phyloP scores from a whole-genome alignment of 1,140 invertebrate species.

The Penaeus japonicus region DNA sequence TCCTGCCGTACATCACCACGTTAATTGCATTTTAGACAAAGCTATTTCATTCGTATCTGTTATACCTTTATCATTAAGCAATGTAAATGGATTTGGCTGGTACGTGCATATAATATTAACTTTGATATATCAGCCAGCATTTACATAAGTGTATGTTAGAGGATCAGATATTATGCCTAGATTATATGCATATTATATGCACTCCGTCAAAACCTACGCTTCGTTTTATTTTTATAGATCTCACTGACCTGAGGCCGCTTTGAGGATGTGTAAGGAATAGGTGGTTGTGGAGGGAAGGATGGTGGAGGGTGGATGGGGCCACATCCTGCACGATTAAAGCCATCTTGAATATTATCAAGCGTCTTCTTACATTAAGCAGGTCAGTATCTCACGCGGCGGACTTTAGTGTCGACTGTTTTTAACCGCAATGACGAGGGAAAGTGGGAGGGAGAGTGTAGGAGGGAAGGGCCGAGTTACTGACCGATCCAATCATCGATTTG shows the following conservation, averaged over 20 bases:
- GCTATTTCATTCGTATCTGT: slow-evolving; percentile 53
- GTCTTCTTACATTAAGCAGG: too few relatives aligned
- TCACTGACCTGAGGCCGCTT: neutral
- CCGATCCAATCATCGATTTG: neutral
- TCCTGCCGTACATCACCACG: slow-evolving; percentile 33
- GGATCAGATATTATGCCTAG: slow-evolving; percentile 43
- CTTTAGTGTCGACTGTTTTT: too few relatives aligned
- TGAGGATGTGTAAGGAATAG: neutral
- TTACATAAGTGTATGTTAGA: slow-evolving; percentile 55
- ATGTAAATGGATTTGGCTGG: slow-evolving; percentile 53
- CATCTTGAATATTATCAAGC: too few relatives aligned
- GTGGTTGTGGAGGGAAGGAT: neutral
- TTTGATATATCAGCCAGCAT: slow-evolving; percentile 47
- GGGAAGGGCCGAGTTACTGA: neutral
- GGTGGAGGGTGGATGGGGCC: neutral
- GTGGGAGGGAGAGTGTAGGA: neutral
- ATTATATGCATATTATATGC: slow-evolving; percentile 48
- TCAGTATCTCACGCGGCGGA: too few relatives aligned
- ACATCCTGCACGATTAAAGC: neutral
- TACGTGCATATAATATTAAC: slow-evolving; percentile 55
- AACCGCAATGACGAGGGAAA: neutral
- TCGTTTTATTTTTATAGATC: slow-evolving; percentile 31
- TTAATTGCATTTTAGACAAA: slow-evolving; percentile 48
- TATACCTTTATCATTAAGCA: slow-evolving; percentile 50
- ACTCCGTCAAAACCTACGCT: slow-evolving; percentile 38